Evolutionary conservation across 2,113 vertebrate genomes (phyloP).

Genomic region (Pseudopipra pipra): DNA sequence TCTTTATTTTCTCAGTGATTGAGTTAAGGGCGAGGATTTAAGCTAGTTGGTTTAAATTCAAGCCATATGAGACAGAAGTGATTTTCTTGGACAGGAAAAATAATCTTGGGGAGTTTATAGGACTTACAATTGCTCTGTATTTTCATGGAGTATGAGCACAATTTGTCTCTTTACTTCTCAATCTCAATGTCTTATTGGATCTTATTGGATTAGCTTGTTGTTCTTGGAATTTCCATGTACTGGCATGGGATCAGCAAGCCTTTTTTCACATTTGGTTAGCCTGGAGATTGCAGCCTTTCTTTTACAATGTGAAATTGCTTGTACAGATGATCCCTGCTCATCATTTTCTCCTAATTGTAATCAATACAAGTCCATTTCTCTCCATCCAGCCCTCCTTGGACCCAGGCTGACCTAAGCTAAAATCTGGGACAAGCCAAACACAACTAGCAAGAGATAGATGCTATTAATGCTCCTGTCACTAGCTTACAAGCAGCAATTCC

Average conservation of each 20-base stretch:
- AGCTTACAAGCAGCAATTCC: neutral
- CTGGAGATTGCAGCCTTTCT: neutral
- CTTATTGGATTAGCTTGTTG: conserved; percentile 64
- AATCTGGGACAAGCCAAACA: neutral
- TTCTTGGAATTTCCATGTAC: conserved; percentile 57
- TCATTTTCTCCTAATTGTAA: neutral
- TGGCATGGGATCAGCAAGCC: conserved; percentile 13
- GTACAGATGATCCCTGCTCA: neutral
- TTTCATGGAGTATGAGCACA: conserved; percentile 54
- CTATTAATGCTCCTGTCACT: neutral
- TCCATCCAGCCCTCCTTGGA: neutral
- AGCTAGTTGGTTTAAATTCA: conserved; percentile 62
- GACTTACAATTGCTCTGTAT: conserved; percentile 54
- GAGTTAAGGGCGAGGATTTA: conserved; percentile 19
- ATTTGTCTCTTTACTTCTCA: conserved; percentile 58
- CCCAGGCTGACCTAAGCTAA: neutral
- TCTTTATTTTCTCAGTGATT: conserved; percentile 45
- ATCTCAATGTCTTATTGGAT: conserved; percentile 52
- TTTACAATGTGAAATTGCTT: neutral
- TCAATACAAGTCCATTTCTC: neutral
- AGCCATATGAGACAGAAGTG: conserved; percentile 62
- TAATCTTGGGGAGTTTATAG: conserved; percentile 54
- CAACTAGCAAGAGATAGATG: neutral
- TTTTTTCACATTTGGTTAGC: conserved; percentile 40
- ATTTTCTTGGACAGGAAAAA: conserved; percentile 63